Percentiles rank a stretch among this genome's conserved stretches.
Conservation (phyloP, 1,140 invertebrate species). For the silkworm (Bombyx mori) region ASM3026992v2 NC_085120.1:3480501-3481000, state of each 20-base stretch:
- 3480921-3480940: constrained; percentile 42
- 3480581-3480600: too few species aligned
- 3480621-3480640: too few species aligned
- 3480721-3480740: not conserved
- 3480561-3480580: too few species aligned
- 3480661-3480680: too few species aligned
- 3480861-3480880: constrained; percentile 16
- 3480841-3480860: constrained; percentile 13
- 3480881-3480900: constrained; percentile 2
- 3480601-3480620: too few species aligned
- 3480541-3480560: too few species aligned
- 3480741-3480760: not conserved
- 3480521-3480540: too few species aligned
- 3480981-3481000: too few species aligned
- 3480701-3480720: not conserved
- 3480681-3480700: too few species aligned
- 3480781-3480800: constrained; percentile 12
- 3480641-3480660: too few species aligned
- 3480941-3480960: constrained; percentile 29
- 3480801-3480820: constrained; percentile 18
- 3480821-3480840: constrained; percentile 14
- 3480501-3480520: too few species aligned
- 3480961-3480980: not conserved
- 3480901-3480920: constrained; percentile 5
- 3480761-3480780: not conserved